Conservation (phyloP, 2,113 vertebrate genomes). For the Mus musculus region GRCm39 chr6:74057501-74058000, state of each 20-base stretch:
- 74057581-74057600: background rate
- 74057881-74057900: background rate
- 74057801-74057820: background rate
- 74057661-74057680: background rate
- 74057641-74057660: background rate
- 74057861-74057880: background rate
- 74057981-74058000: background rate
- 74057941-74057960: background rate
- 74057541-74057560: background rate
- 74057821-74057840: background rate
- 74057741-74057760: background rate
- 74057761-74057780: background rate
- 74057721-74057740: background rate
- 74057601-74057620: background rate
- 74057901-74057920: background rate
- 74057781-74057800: background rate
- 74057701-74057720: background rate
- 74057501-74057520: too few species aligned
- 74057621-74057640: background rate
- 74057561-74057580: background rate
- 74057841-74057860: background rate
- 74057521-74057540: background rate
- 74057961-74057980: background rate
- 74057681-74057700: background rate
- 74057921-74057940: background rate